Evolutionary conservation across 2,113 vertebrate genomes (phyloP).

Genomic region (Anser brachyrhynchus): DNA sequence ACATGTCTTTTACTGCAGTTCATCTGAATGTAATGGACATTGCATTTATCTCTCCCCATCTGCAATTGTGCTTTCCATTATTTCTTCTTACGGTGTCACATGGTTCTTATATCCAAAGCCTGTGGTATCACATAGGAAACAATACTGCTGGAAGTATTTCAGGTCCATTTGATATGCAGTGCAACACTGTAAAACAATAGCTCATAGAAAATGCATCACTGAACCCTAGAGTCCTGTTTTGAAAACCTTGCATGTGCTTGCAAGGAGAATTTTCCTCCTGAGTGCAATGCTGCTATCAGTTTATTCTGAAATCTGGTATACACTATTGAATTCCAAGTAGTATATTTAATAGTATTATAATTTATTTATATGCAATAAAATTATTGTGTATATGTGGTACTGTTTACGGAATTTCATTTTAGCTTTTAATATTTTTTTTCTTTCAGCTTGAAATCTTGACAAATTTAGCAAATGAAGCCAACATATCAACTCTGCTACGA

Average conservation of each 20-base stretch:
- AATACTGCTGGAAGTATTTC: not conserved
- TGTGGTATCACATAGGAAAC: not conserved
- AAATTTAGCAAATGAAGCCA: constrained; percentile 94
- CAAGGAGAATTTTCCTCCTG: not conserved
- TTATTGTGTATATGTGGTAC: not conserved
- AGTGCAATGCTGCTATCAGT: not conserved
- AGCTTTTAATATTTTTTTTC: not conserved
- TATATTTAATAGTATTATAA: not conserved
- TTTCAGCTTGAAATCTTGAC: constrained; percentile 95
- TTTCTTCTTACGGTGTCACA: not conserved
- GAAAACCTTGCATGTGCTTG: not conserved
- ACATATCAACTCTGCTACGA: constrained; percentile 94
- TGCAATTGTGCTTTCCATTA: not conserved
- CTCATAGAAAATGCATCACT: not conserved
- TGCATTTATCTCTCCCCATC: not conserved
- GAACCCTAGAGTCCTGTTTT: not conserved
- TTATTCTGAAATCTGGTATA: not conserved
- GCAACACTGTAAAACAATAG: not conserved
- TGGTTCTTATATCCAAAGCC: not conserved
- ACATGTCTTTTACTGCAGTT: not conserved
- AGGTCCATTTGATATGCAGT: not conserved
- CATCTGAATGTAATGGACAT: not conserved
- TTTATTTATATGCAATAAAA: not conserved
- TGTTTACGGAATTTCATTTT: not conserved
- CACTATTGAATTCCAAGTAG: not conserved